Percentiles rank a stretch among this genome's conserved stretches.
phyloP scores from a whole-genome alignment of 2,113 vertebrate genomes.

The Axis porcinus region DNA sequence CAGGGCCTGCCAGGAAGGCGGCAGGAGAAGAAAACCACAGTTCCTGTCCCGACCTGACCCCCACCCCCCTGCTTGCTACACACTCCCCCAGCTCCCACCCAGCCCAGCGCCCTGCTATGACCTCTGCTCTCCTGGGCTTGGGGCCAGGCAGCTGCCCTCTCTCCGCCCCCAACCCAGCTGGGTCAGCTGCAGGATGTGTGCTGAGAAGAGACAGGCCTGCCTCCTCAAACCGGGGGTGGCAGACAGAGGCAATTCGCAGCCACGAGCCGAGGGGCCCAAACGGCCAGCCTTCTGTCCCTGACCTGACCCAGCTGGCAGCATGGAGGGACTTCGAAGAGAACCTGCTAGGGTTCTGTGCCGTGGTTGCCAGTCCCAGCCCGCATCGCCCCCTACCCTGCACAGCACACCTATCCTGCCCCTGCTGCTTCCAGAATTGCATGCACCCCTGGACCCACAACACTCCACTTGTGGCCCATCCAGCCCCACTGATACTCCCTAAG shows the following conservation, averaged over 20 bases:
- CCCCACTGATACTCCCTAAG: neutral
- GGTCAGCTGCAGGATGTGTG: constrained; percentile 51
- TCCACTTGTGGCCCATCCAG: neutral
- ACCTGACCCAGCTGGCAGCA: neutral
- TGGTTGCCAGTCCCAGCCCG: neutral
- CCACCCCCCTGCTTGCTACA: neutral
- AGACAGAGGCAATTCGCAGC: neutral
- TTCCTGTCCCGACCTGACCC: constrained; percentile 44
- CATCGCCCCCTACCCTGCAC: neutral
- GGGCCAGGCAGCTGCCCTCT: constrained; percentile 60
- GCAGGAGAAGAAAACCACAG: neutral
- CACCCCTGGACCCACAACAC: neutral
- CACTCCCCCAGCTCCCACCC: constrained; percentile 12
- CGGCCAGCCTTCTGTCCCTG: neutral
- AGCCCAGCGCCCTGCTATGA: neutral
- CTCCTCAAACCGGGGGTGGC: neutral
- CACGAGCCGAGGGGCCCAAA: constrained; percentile 7
- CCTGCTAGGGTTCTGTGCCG: neutral
- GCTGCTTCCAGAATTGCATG: neutral
- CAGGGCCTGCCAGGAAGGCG: neutral
- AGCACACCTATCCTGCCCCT: neutral
- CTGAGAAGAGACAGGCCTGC: constrained; percentile 4
- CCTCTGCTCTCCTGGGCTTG: constrained; percentile 62
- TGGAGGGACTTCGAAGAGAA: neutral
- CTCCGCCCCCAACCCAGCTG: neutral